Conservation (phyloP, 2,888 invertebrate genomes). For the Torymus aiolomorphi region DNA sequence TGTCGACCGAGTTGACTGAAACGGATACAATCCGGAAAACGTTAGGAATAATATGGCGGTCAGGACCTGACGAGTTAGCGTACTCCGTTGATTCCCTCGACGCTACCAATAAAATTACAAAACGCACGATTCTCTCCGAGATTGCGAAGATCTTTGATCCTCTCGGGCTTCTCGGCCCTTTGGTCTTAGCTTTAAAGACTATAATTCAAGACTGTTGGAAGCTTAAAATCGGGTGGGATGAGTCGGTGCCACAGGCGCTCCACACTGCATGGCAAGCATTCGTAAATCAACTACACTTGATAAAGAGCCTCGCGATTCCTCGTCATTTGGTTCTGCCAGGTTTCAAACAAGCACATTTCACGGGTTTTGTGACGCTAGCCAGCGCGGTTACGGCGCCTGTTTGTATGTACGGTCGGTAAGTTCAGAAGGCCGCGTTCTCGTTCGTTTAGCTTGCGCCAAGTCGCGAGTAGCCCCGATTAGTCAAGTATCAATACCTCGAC, state of each 20-base stretch:
- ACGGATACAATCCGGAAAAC: too few species aligned
- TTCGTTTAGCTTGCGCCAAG: too few species aligned
- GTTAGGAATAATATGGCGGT: too few species aligned
- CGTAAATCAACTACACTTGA: neutral
- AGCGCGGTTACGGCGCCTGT: neutral
- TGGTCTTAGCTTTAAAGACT: neutral
- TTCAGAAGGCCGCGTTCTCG: neutral
- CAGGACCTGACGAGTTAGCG: too few species aligned
- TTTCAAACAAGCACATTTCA: neutral
- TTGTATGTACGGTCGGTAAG: neutral
- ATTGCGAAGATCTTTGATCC: conserved; percentile 3
- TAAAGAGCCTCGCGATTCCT: neutral
- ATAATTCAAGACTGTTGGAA: too few species aligned
- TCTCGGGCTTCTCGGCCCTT: neutral
- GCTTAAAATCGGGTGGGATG: neutral
- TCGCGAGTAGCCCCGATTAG: too few species aligned
- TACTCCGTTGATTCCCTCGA: neutral
- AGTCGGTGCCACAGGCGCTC: neutral
- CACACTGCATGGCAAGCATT: too few species aligned
- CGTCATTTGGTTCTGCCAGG: too few species aligned
- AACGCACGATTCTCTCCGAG: neutral
- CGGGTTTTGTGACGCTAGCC: neutral
- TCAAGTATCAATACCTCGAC: too few species aligned
- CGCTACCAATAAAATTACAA: too few species aligned
- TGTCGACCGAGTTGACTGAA: too few species aligned